Evolutionary conservation across 2,113 vertebrate genomes (phyloP).

Genomic region (Microcebus lehilahytsara): DNA sequence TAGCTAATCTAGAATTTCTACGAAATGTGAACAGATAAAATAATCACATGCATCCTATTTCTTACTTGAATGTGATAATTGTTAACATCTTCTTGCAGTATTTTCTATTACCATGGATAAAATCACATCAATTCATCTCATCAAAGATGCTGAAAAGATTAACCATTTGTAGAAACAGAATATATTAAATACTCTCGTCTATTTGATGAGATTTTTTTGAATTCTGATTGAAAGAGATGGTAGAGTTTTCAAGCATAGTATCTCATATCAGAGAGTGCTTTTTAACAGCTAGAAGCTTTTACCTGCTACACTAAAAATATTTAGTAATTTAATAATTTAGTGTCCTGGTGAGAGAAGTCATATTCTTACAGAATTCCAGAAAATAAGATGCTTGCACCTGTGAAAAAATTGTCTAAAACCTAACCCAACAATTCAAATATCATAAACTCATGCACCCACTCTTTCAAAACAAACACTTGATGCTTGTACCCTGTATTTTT

Average conservation of each 20-base stretch:
- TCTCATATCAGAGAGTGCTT: background rate
- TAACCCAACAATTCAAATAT: background rate
- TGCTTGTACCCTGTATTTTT: background rate
- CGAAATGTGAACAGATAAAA: constrained; percentile 58
- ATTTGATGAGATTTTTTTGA: background rate
- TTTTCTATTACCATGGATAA: constrained; percentile 47
- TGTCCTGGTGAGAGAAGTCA: background rate
- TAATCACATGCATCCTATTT: constrained; percentile 52
- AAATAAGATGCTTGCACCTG: background rate
- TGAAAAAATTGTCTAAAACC: background rate
- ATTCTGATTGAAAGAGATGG: background rate
- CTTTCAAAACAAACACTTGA: background rate
- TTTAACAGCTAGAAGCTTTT: constrained; percentile 14
- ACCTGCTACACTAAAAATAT: background rate
- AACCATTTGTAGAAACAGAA: constrained; percentile 24
- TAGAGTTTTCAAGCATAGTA: background rate
- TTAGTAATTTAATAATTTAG: background rate
- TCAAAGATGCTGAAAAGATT: constrained; percentile 39
- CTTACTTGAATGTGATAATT: constrained; percentile 61
- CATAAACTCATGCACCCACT: background rate
- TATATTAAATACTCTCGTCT: background rate
- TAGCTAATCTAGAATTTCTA: constrained; percentile 60
- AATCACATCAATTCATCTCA: constrained; percentile 42
- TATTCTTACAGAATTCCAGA: background rate
- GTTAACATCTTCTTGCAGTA: constrained; percentile 35